Evolutionary conservation across 2,113 vertebrate genomes (phyloP).

Genomic region (Heteronetta atricapilla): DNA sequence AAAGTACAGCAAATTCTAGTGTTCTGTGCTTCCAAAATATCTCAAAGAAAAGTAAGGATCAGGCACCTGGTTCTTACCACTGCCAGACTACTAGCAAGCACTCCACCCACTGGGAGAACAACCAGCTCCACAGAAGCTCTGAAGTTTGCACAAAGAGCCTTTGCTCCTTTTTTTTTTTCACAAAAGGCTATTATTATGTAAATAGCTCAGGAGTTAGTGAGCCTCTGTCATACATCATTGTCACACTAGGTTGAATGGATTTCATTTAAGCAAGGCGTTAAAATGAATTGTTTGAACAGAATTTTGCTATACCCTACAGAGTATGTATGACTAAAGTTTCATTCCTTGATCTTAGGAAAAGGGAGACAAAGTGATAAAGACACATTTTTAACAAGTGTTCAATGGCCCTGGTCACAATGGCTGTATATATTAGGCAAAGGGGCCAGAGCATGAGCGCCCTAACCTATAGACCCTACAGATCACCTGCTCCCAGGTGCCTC

Average conservation of each 20-base stretch:
- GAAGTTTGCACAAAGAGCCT: neutral
- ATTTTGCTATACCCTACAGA: neutral
- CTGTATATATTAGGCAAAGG: neutral
- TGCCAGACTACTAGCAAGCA: neutral
- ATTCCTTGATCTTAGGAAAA: rapidly evolving
- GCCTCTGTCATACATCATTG: neutral
- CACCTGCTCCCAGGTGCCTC: neutral
- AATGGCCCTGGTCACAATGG: neutral
- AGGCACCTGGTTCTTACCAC: neutral
- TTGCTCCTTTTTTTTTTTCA: neutral
- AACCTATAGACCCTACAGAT: rapidly evolving
- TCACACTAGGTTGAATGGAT: neutral
- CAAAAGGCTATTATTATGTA: neutral
- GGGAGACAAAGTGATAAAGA: neutral
- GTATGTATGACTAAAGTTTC: rapidly evolving
- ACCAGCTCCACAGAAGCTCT: neutral
- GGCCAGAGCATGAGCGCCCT: neutral
- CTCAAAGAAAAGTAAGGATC: neutral
- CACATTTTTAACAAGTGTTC: neutral
- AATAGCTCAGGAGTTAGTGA: neutral
- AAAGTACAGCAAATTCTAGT: neutral
- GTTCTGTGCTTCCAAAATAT: neutral
- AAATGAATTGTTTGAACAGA: neutral
- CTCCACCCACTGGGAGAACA: neutral
- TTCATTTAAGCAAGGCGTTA: neutral